phyloP scores from a whole-genome alignment of 2,888 invertebrate genomes.

The Calephelis perditalis region DNA sequence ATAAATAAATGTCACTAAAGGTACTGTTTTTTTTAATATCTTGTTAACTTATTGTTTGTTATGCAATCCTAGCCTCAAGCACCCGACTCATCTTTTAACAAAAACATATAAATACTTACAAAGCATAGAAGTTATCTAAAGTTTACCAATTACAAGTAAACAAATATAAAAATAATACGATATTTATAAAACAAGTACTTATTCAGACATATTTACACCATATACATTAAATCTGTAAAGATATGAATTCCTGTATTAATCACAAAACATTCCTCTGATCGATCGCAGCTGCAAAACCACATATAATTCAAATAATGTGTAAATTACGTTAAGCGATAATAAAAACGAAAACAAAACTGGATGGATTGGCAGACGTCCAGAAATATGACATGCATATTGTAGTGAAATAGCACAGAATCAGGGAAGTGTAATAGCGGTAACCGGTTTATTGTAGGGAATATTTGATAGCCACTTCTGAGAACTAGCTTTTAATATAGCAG shows the following conservation, averaged over 20 bases:
- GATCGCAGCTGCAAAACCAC: slow-evolving; percentile 4
- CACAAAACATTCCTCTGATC: slow-evolving; percentile 14
- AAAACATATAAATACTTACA: no score
- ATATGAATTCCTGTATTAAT: slow-evolving; percentile 1
- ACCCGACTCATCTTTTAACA: no score
- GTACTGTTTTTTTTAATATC: no score
- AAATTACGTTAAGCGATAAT: slow-evolving; percentile 9
- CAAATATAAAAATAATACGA: no score
- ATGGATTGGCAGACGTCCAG: slow-evolving; percentile 63
- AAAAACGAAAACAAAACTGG: slow-evolving; percentile 6
- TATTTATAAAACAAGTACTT: no score
- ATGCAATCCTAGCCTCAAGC: no score
- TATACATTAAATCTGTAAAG: background rate
- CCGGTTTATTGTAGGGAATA: slow-evolving; percentile 68
- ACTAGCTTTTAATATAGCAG: slow-evolving; percentile 61
- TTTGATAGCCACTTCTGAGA: slow-evolving; percentile 72
- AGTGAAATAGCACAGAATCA: slow-evolving; percentile 46
- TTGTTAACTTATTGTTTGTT: no score
- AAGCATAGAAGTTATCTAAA: no score
- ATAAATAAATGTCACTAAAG: no score
- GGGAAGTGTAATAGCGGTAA: slow-evolving; percentile 54
- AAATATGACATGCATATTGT: slow-evolving; percentile 50
- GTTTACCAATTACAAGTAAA: no score
- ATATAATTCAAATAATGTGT: slow-evolving; percentile 9
- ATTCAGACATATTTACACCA: no score